Evolutionary conservation across 2,888 invertebrate genomes (phyloP), one percentile per base, ranked within the genome.

Genomic region (Cryptophagus acutangulus): DNA sequence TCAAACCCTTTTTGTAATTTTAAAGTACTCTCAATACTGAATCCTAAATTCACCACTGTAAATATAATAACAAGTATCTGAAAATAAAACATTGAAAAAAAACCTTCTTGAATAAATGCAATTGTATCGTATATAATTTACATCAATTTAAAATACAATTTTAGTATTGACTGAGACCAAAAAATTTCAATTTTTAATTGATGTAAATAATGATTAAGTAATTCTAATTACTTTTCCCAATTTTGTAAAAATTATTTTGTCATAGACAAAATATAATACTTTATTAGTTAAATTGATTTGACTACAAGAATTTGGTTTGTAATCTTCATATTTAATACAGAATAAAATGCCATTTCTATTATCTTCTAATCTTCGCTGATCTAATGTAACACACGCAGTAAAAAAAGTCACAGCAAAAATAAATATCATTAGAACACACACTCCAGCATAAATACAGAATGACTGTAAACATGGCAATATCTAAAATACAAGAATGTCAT

Each of bases 331-430:
- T 49, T 71, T 69, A 46, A 82, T 78, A 59, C 85, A 87, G 39
- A 82, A 79, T 1, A 84, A 16, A 30, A 82, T 56, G 2, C 83
- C 79, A 61, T 86, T 85, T 54, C 82, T 71, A 45, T 78, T 78
- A 1, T 63, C 65, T 49, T 77, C 75, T 12, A 84, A 72, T 59
- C 86, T 72, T 57, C 63, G 71, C 41, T 84, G 74, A 57, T 89
- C 89, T 47, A 88, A 63, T 0, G 82, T 77, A 55, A 89, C 81
- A 48, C 83, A 80, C 1, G 86, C 86, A 9, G 84, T 78, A 67
- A 87, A 89, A 65, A 87, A 85, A n/a, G 88, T 87, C 3, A 85
- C 76, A 52, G 85, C 84, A 58, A 81, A 82, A 39, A 84, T 68
- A 63, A 82, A 87, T 14, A 86, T 84, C 55, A 84, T 79, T 41